Percentiles rank a stretch among this genome's conserved stretches.
Evolutionary conservation across 2,888 invertebrate genomes (phyloP).

Genomic region (Lamellibrachia columna): DNA sequence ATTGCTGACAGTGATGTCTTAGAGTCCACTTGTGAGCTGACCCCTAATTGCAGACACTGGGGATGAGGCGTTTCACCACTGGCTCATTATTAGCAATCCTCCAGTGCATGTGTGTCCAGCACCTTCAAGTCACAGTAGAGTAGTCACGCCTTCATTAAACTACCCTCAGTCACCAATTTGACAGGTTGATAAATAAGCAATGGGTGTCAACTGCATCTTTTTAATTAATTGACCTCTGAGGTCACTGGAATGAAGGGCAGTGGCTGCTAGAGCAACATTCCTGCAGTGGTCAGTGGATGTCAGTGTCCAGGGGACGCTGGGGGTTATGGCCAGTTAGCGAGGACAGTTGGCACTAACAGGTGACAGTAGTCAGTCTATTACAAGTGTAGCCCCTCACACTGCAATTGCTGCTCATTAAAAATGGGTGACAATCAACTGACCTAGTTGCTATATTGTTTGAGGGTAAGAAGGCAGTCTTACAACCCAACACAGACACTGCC

Average conservation of each 20-base stretch:
- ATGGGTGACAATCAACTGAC: background rate
- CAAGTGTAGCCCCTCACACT: background rate
- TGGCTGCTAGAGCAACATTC: background rate
- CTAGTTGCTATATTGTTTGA: background rate
- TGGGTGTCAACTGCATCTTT: background rate
- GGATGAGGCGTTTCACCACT: background rate
- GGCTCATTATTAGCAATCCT: background rate
- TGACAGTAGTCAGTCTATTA: background rate
- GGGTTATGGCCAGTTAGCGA: background rate
- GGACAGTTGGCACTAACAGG: background rate
- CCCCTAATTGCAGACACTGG: conserved; percentile 16
- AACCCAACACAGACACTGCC: background rate
- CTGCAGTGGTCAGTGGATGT: background rate
- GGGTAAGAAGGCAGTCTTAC: background rate
- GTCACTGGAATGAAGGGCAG: background rate
- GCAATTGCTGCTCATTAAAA: background rate
- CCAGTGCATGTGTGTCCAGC: background rate
- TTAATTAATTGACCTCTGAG: background rate
- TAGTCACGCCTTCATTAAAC: background rate
- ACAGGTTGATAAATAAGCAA: background rate
- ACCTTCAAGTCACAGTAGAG: background rate
- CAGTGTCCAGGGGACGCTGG: background rate
- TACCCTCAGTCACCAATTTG: background rate
- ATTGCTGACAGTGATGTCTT: conserved; percentile 2
- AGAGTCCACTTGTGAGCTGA: background rate